Evolutionary conservation across 1,140 invertebrate genomes (phyloP).

Genomic region (Apocrypta bakeri): DNA sequence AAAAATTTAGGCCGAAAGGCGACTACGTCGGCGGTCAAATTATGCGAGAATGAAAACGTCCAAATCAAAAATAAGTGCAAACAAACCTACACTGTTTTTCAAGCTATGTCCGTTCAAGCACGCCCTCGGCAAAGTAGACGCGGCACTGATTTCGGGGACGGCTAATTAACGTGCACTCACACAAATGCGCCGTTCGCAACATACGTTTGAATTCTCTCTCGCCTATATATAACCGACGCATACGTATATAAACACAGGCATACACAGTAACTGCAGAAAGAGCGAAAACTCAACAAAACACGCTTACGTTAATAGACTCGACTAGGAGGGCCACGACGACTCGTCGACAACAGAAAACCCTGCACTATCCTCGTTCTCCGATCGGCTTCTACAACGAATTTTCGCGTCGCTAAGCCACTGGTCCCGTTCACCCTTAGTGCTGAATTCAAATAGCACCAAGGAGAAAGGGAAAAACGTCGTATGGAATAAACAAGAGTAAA

Average conservation of each 20-base stretch:
- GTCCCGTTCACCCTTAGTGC: background rate
- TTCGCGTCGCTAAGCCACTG: background rate
- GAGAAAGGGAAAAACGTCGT: background rate
- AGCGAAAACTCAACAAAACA: no score
- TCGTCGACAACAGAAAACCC: background rate
- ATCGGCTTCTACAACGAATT: background rate
- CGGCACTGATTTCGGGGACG: background rate
- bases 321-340: background rate
- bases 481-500: no score
- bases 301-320: background rate
- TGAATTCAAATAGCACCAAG: background rate
- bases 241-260: background rate
- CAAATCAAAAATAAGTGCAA: background rate
- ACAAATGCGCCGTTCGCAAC: background rate
- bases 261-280: background rate
- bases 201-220: background rate
- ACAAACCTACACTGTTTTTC: background rate
- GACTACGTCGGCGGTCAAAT: no score
- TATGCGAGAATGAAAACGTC: background rate
- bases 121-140: background rate
- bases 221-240: background rate
- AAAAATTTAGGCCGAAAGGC: background rate
- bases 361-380: constrained; percentile 1
- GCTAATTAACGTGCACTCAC: background rate
- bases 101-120: background rate